Conservation (phyloP, 1,140 invertebrate genomes). For the Nixonia krombeini region DNA sequence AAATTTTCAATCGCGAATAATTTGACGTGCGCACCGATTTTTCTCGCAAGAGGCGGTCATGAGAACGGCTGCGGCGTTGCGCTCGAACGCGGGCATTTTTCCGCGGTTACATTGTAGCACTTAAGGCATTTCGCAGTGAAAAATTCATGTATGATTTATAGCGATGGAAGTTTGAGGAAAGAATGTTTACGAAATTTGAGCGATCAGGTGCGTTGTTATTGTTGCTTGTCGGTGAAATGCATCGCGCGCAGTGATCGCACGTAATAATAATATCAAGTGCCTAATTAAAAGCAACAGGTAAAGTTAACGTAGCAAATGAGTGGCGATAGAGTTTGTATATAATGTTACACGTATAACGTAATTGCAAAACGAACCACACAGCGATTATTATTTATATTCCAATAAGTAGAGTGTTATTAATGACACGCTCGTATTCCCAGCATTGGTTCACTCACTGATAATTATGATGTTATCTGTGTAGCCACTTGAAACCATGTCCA, state of each 20-base stretch:
- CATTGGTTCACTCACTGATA: slow-evolving; percentile 2
- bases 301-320: slow-evolving; percentile 3
- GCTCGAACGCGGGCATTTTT: background rate
- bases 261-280: slow-evolving; percentile 13
- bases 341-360: slow-evolving; percentile 1
- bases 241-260: slow-evolving; percentile 11
- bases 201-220: slow-evolving; percentile 16
- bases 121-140: background rate
- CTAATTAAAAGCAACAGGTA: background rate
- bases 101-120: background rate
- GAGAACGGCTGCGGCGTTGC: too few species aligned
- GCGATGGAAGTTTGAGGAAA: slow-evolving; percentile 3
- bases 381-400: too few species aligned
- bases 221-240: slow-evolving; percentile 10
- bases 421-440: background rate
- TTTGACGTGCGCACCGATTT: background rate
- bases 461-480: too few species aligned
- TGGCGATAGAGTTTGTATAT: background rate
- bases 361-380: background rate
- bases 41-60: too few species aligned
- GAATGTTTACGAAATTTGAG: slow-evolving; percentile 31
- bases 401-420: background rate
- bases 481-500: too few species aligned
- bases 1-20: slow-evolving; percentile 25
- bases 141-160: slow-evolving; percentile 9